These are phyloP conservation scores for Liolophura sinensis DNA, from an alignment of 1,140 invertebrate genomes.

Conservation along the genomic window DNA sequence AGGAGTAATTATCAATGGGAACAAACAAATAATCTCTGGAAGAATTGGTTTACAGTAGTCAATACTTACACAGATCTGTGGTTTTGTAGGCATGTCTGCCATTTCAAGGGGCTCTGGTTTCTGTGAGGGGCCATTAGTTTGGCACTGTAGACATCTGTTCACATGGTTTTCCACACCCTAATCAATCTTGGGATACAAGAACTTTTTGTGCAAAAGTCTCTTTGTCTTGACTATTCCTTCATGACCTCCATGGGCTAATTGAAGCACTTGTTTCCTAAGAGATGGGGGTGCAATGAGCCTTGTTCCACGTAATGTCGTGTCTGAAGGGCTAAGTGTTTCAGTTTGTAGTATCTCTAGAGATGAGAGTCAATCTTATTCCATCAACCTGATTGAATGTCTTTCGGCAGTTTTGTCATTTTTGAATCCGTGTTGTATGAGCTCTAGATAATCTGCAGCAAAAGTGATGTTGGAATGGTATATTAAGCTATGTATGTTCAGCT, in stretches of 20 bases:
- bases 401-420: too few species aligned
- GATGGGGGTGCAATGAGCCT: conserved; percentile 26
- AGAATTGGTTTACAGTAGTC: conserved; percentile 33
- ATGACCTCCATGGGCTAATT: conserved; percentile 33
- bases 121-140: conserved; percentile 15
- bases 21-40: conserved; percentile 30
- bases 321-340: conserved; percentile 15
- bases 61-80: conserved; percentile 29
- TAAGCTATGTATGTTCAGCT: too few species aligned
- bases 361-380: too few species aligned
- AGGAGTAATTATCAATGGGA: conserved; percentile 30
- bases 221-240: conserved; percentile 42
- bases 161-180: conserved; percentile 30
- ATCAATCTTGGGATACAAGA: conserved; percentile 48
- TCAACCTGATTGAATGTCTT: too few species aligned
- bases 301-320: conserved; percentile 18
- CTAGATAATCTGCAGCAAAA: too few species aligned
- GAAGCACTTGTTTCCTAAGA: conserved; percentile 21
- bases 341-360: conserved; percentile 1
- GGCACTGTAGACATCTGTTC: conserved; percentile 36
- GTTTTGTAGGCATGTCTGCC: conserved; percentile 22
- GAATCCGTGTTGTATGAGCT: too few species aligned
- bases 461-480: too few species aligned
- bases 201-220: conserved; percentile 37
- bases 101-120: conserved; percentile 31